Percentiles rank a stretch among this genome's conserved stretches.
Evolutionary conservation across 2,797 vertebrate species (phyloP).

Genomic region (Leptatherina wallacei): DNA sequence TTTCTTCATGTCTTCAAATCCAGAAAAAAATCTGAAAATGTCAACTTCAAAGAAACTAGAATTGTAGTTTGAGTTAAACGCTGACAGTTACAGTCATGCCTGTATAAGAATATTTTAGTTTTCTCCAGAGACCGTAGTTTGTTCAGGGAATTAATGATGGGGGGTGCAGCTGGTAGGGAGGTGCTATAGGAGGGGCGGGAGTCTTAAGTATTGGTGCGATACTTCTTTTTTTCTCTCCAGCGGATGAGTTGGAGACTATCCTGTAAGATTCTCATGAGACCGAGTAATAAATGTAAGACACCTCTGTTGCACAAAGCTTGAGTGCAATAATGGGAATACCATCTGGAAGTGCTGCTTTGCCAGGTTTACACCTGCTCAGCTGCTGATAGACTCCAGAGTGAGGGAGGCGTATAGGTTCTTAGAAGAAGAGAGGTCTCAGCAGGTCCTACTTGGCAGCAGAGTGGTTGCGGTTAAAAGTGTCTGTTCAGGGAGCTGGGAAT

Average conservation of each 20-base stretch:
- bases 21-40: no score
- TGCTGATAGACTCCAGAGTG: neutral
- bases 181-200: no score
- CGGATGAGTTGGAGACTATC: neutral
- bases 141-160: no score
- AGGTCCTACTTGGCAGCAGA: neutral
- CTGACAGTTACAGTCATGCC: neutral
- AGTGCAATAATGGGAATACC: constrained; percentile 3
- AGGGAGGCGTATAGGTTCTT: neutral
- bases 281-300: neutral
- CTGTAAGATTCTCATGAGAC: neutral
- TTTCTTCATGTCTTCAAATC: no score
- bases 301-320: neutral
- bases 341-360: neutral
- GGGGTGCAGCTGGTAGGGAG: no score
- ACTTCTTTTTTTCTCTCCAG: neutral
- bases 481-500: neutral
- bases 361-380: neutral
- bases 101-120: no score
- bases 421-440: neutral
- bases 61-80: neutral
- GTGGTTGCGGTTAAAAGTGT: neutral
- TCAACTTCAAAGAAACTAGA: no score
- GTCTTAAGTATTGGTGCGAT: neutral
- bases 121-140: no score